Evolutionary conservation across 2,888 invertebrate genomes (phyloP), one percentile per base, ranked within the genome.

Genomic region (Rhogogaster chlorosoma): DNA sequence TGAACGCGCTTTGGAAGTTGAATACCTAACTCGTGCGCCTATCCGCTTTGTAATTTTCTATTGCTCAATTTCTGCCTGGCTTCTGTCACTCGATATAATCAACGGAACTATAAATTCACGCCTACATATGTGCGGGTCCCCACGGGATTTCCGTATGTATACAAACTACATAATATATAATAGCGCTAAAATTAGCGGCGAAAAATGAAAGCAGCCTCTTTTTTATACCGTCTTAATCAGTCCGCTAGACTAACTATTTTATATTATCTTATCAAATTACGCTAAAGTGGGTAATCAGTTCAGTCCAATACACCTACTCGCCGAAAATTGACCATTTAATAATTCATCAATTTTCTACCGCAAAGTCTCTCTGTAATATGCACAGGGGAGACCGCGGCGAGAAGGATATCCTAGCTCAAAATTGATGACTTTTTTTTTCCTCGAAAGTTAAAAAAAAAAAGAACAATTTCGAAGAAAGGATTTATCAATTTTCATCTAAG

Each of bases 11-110:
- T 73, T 73, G 73, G 22, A 38, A 42, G 73, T 22, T 22, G 29
- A 42, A 42, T n/a, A 73, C 42, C 42, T 42, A 38, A 73, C 73
- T 73, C 73, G 36, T 15, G 26, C 5, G 26, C 42, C 29, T 38
- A 73, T 77, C 49, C 49, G 29, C 49, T 77, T 77, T 49, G 49
- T 77, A 29, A 73, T 77, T 53, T 77, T 53, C 49, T 49, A 77
- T 77, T 77, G 77, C 49, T 32, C 77, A 77, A 77, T 77, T 26
- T 61, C 61, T 61, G 61, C 26, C 61, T 26, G 61, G 26, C 61
- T 61, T 61, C 26, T 26, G 26, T 61, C 61, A 61, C 61, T 26
- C 61, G 26, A 26, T 61, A 26, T 61, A 26, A 61, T 61, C 61
- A 61, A 26, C 26, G 26, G 61, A 61, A 61, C 61, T 26, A 61